These are phyloP conservation scores for Ptychadena robeensis DNA, from an alignment of 2,797 vertebrate genomes.

Conservation along the genomic window DNA sequence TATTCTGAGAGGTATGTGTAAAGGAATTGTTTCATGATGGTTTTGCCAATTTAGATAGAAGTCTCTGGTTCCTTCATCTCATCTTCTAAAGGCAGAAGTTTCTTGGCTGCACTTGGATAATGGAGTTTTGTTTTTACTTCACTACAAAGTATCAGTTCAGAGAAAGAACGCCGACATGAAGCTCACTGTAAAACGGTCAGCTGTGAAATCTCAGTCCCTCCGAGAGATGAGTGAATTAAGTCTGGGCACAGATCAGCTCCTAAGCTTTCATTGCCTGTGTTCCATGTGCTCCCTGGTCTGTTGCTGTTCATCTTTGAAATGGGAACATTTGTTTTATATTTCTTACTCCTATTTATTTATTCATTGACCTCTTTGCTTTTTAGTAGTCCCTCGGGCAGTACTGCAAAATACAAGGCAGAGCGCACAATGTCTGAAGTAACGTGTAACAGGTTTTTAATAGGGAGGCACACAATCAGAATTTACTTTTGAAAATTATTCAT, in stretches of 20 bases:
- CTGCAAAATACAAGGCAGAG: not conserved
- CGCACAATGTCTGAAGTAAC: not conserved
- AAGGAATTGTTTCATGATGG: constrained; percentile 33
- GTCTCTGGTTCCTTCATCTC: constrained; percentile 21
- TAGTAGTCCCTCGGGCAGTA: not conserved
- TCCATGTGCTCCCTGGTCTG: not conserved
- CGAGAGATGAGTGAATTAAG: constrained; percentile 12
- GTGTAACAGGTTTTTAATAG: not conserved
- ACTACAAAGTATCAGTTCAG: not conserved
- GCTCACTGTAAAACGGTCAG: constrained; percentile 14
- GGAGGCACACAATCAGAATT: not conserved
- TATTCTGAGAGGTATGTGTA: constrained; percentile 36
- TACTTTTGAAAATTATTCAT: not conserved
- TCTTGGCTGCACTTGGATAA: constrained; percentile 27
- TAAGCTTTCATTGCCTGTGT: not conserved
- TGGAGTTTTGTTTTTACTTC: constrained; percentile 1
- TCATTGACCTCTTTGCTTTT: not conserved
- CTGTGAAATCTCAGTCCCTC: not conserved
- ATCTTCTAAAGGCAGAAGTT: constrained; percentile 14
- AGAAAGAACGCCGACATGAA: not conserved
- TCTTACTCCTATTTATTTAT: not conserved
- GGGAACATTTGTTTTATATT: not conserved
- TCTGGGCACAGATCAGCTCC: constrained; percentile 1
- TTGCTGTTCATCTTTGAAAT: not conserved
- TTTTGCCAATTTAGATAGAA: constrained; percentile 34